phyloP scores from a whole-genome alignment of 1,140 invertebrate genomes.

The Musca vetustissima region DNA sequence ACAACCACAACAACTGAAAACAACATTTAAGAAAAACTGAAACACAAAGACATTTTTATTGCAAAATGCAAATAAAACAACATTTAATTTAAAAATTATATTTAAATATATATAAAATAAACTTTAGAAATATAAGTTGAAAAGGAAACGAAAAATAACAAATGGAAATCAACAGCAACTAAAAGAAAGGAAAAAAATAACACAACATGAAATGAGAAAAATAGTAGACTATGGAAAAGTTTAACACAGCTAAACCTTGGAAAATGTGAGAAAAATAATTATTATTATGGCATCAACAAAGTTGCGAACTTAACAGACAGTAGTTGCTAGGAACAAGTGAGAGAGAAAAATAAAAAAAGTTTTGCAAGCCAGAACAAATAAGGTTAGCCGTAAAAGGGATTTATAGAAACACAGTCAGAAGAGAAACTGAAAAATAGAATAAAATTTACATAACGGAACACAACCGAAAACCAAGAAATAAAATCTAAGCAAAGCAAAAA shows the following conservation, averaged over 20 bases:
- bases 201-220: no score
- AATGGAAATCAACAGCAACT: slow-evolving; percentile 10
- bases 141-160: background rate
- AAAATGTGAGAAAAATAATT: no score
- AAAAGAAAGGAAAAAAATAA: background rate
- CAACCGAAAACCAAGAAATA: no score
- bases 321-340: background rate
- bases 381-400: no score
- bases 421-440: no score
- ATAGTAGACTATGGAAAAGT: background rate
- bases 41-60: slow-evolving; percentile 21
- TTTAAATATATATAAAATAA: background rate
- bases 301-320: background rate
- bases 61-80: slow-evolving; percentile 10
- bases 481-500: no score
- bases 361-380: background rate
- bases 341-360: no score
- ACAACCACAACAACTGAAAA: slow-evolving; percentile 26
- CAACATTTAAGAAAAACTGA: background rate
- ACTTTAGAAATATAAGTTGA: background rate
- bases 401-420: no score
- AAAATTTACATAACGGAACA: no score
- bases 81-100: slow-evolving; percentile 1
- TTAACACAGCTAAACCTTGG: background rate
- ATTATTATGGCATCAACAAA: no score